Conservation (phyloP, 2,888 invertebrate species). For the Nycteola revayana region DNA sequence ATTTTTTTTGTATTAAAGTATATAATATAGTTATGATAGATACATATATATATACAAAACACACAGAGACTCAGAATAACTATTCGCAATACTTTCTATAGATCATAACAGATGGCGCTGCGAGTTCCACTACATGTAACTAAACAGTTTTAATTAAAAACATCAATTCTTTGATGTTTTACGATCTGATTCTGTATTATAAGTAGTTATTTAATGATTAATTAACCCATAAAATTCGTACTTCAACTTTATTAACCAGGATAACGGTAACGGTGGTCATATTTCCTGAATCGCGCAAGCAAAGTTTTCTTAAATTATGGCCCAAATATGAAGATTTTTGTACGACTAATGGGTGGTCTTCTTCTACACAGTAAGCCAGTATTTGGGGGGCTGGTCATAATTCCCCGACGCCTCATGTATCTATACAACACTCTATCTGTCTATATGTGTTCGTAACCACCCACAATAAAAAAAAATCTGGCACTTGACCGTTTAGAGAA, state of each 20-base stretch:
- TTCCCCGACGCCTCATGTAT: slow-evolving; percentile 47
- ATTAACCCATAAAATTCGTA: too few species aligned
- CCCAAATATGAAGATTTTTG: slow-evolving; percentile 8
- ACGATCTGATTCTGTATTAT: too few species aligned
- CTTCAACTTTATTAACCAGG: too few species aligned
- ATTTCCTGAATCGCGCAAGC: slow-evolving; percentile 49
- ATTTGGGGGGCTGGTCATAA: slow-evolving; percentile 53
- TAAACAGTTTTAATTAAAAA: neutral
- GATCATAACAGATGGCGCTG: slow-evolving; percentile 24
- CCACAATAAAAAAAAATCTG: slow-evolving; percentile 61
- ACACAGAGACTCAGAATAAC: too few species aligned
- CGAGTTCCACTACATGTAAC: neutral
- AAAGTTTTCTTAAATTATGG: slow-evolving; percentile 24
- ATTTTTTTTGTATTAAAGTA: too few species aligned
- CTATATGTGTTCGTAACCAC: slow-evolving; percentile 62
- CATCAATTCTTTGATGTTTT: too few species aligned
- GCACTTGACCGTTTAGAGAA: slow-evolving; percentile 71
- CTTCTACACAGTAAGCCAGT: slow-evolving; percentile 70
- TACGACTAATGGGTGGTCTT: slow-evolving; percentile 46
- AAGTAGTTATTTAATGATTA: too few species aligned
- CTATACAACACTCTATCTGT: slow-evolving; percentile 53
- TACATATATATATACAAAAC: too few species aligned
- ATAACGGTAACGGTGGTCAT: neutral
- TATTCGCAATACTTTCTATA: slow-evolving; percentile 1
- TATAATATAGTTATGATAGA: too few species aligned